Base-by-base conservation (phyloP, 2,888 invertebrate genomes). In the Carcina quercana region DNA sequence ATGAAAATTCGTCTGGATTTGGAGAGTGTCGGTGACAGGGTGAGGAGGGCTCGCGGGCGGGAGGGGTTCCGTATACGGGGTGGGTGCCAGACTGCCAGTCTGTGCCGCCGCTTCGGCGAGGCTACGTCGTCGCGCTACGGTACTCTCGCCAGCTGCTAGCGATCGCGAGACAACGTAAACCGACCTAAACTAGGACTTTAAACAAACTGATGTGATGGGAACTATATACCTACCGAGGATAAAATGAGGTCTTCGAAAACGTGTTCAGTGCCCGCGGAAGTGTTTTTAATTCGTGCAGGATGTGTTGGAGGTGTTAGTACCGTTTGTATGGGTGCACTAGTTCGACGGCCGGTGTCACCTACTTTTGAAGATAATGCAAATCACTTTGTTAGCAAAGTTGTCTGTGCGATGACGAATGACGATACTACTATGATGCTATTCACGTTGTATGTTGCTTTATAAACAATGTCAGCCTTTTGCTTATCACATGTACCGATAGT, bases 1-100 rank as follows among this genome's bases (percentile, higher is more conserved):
- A 82, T 82, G 80, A 78, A 75, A 80, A 78, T 69, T 78, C 66
- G 66, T 61, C 66, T 72, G 67, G 73, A 75, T 79, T 82, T 74
- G 72, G 72, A 57, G 64, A 66, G 68, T 69, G 70, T 68, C 66
- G 65, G 68, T 68, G 74, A 73, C 69, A 70, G 63, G 58, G 72
- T 63, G 50, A 53, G 50, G 47, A 69, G 70, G 63, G 59, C 70
- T 63, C 50, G 45, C 44, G 56, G 58, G 58, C 62, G 56, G 62
- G 68, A 63, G 59, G 71, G 75, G 75, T 68, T 56, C 47, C 43
- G 43, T 34, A n/a, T n/a, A n/a, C 51, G 59, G 45, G 51, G 53
- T 49, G 56, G 59, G 53, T 44, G 69, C 53, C 76, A 83, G 82
- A 62, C 49, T 59, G 65, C 59, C 70, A 55, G 51, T 59, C 58